Base-by-base conservation (phyloP, 1,140 invertebrate genomes). In the Batillaria attramentaria region DNA sequence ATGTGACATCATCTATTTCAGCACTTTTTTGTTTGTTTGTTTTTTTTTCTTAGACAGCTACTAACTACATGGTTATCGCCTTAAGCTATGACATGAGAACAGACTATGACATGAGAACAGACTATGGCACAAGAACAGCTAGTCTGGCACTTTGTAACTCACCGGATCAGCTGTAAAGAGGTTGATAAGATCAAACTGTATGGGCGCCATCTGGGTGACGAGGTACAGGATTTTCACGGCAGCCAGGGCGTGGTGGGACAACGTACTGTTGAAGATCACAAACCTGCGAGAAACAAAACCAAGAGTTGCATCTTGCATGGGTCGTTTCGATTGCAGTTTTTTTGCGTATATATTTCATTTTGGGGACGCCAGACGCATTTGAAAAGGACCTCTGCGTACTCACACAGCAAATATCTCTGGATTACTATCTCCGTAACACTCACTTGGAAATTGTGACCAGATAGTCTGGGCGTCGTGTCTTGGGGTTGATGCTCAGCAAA, bases 361-460 rank as follows among this genome's bases (percentile, higher is more conserved):
- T n/a, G n/a, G n/a, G n/a, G n/a, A n/a, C n/a, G n/a, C n/a, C n/a
- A n/a, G n/a, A n/a, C n/a, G n/a, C n/a, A n/a, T n/a, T n/a, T n/a
- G n/a, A n/a, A n/a, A n/a, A n/a, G n/a, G n/a, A n/a, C n/a, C n/a
- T n/a, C n/a, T n/a, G n/a, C n/a, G n/a, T n/a, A n/a, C n/a, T n/a
- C n/a, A n/a, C n/a, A n/a, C n/a, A n/a, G n/a, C n/a, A n/a, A n/a
- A n/a, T n/a, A n/a, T n/a, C n/a, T n/a, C n/a, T n/a, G n/a, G n/a
- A n/a, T n/a, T n/a, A n/a, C n/a, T n/a, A n/a, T n/a, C n/a, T n/a
- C n/a, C n/a, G n/a, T n/a, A n/a, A n/a, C n/a, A 70, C 89, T 81
- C 94, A 96, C 91, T 95, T 95, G 0, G 94, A 93, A 54, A 96
- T 93, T 81, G 95, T 96, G 18, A 96, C 92, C 81, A 96, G 93